phyloP scores from a whole-genome alignment of 1,140 invertebrate genomes.

The Drosophila nebulosa region DNA sequence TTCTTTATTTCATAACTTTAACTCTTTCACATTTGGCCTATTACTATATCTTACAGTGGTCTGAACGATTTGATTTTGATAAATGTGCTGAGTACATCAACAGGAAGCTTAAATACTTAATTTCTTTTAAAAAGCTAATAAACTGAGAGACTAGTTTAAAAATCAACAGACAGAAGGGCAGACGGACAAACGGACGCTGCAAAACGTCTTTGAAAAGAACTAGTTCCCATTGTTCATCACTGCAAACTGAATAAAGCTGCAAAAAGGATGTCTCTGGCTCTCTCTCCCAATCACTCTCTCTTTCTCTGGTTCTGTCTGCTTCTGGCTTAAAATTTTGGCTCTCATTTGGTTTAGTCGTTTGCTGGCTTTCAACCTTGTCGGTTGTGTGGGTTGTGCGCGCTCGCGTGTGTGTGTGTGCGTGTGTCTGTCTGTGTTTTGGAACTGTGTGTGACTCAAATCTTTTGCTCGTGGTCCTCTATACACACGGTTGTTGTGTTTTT shows the following conservation, averaged over 20 bases:
- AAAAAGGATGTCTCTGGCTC: conserved; percentile 32
- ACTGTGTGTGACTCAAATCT: neutral
- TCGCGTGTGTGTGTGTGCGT: conserved; percentile 6
- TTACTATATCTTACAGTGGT: too few species aligned
- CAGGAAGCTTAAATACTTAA: too few species aligned
- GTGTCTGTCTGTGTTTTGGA: conserved; percentile 17
- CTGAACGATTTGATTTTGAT: too few species aligned
- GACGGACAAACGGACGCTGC: too few species aligned
- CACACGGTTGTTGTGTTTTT: neutral
- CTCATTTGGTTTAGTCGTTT: conserved; percentile 51
- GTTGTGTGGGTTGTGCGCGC: conserved; percentile 32
- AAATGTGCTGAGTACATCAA: too few species aligned
- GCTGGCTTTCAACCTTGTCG: conserved; percentile 67
- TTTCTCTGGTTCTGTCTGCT: conserved; percentile 1
- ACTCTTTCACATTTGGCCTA: too few species aligned
- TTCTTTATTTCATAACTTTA: too few species aligned
- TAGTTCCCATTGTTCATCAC: too few species aligned
- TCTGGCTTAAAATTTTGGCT: neutral
- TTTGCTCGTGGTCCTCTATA: neutral
- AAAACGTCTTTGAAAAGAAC: too few species aligned
- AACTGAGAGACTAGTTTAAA: too few species aligned
- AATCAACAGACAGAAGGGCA: too few species aligned
- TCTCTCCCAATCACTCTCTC: neutral
- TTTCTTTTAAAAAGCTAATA: too few species aligned
- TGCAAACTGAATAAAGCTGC: conserved; percentile 15